A percentile compares a stretch with the other conserved stretches of the same genome.
These are phyloP conservation scores for Acanthurus leucopareius DNA, from an alignment of 2,797 vertebrate genomes.

Conservation along the genomic window DNA sequence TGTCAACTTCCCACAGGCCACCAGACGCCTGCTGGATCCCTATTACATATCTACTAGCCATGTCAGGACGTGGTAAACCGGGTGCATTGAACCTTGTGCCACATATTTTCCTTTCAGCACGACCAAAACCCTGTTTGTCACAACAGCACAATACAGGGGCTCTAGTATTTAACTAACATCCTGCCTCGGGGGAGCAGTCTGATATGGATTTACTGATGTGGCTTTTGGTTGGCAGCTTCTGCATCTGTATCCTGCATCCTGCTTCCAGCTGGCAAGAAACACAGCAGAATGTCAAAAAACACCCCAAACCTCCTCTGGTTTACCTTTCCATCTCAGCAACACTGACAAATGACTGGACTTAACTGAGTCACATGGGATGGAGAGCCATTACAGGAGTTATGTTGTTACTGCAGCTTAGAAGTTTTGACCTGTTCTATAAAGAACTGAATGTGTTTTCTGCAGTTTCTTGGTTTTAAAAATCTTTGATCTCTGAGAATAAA, in stretches of 20 bases:
- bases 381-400: conserved; percentile 2
- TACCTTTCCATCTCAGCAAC: conserved; percentile 15
- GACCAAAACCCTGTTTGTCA: conserved; percentile 53
- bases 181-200: conserved; percentile 23
- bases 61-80: conserved; percentile 33
- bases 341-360: conserved; percentile 20
- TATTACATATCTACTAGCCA: conserved; percentile 27
- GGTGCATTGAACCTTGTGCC: conserved; percentile 4
- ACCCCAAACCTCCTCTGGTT: neutral
- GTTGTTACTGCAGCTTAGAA: neutral
- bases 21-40: neutral
- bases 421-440: neutral
- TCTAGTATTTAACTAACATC: conserved; percentile 55
- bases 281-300: conserved; percentile 2
- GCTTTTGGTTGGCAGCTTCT: conserved; percentile 53
- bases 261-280: conserved; percentile 55
- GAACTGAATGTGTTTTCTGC: neutral
- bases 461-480: neutral
- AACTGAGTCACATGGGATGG: neutral
- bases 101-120: conserved; percentile 37
- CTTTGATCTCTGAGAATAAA: neutral
- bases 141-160: conserved; percentile 26
- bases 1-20: conserved; percentile 24
- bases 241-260: conserved; percentile 65
- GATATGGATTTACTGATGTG: conserved; percentile 55